Evolutionary conservation across 2,797 vertebrate species (phyloP).

Genomic region (Sparidentex hasta): DNA sequence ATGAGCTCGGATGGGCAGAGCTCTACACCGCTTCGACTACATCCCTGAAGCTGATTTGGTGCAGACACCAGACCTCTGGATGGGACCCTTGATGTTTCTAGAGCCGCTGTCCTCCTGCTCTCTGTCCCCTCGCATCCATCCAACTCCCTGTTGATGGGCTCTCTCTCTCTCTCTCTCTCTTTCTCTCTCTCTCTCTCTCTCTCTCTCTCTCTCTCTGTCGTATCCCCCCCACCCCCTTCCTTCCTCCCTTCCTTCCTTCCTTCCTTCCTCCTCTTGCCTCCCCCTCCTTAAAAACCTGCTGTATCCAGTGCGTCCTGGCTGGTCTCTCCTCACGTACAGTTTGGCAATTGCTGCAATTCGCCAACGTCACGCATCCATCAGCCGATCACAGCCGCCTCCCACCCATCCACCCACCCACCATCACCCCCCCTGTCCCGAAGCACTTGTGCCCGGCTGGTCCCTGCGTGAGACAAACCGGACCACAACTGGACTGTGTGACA

Average conservation of each 20-base stretch:
- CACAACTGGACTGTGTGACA: slow-evolving; percentile 1
- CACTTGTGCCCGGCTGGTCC: slow-evolving; percentile 14
- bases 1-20: slow-evolving; percentile 90
- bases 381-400: slow-evolving; percentile 28
- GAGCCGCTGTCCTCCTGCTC: slow-evolving; percentile 64
- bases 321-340: slow-evolving; percentile 69
- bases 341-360: slow-evolving; percentile 82
- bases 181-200: no score
- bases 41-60: slow-evolving; percentile 89
- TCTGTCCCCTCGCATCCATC: slow-evolving; percentile 65
- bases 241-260: slow-evolving; percentile 25
- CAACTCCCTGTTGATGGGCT: slow-evolving; percentile 41
- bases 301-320: slow-evolving; percentile 69
- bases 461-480: slow-evolving; percentile 6
- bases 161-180: background rate
- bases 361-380: slow-evolving; percentile 72
- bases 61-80: slow-evolving; percentile 79
- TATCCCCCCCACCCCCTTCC: slow-evolving; percentile 40
- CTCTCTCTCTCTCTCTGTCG: background rate
- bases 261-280: slow-evolving; percentile 51
- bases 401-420: slow-evolving; percentile 30
- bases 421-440: slow-evolving; percentile 20
- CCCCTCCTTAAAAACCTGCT: slow-evolving; percentile 71
- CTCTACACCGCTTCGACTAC: slow-evolving; percentile 90
- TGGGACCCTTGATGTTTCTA: slow-evolving; percentile 67